Evolutionary conservation across 2,888 invertebrate genomes (phyloP).

Genomic region (Cheilosia vulpina): DNA sequence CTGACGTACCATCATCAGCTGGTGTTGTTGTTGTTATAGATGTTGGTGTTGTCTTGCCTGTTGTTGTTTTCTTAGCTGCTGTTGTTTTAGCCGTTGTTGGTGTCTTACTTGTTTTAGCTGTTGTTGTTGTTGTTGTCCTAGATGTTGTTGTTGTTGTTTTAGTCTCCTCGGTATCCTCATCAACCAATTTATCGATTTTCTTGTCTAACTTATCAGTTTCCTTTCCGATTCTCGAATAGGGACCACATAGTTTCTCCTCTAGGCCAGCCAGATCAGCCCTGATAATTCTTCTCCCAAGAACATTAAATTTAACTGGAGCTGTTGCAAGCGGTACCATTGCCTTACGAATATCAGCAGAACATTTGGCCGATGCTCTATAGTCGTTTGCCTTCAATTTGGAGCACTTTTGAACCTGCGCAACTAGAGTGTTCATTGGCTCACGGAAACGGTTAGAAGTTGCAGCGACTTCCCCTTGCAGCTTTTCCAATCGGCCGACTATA

Average conservation of each 20-base stretch:
- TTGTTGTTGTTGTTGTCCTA: too few relatives aligned
- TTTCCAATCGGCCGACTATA: constrained; percentile 11
- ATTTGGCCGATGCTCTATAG: not conserved
- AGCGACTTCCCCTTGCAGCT: constrained; percentile 35
- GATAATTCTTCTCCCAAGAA: not conserved
- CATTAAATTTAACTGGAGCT: constrained; percentile 24
- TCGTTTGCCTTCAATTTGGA: not conserved
- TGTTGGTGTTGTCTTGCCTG: too few relatives aligned
- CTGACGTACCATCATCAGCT: too few relatives aligned
- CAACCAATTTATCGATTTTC: constrained; percentile 21
- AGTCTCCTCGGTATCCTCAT: constrained; percentile 17
- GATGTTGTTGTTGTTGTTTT: too few relatives aligned
- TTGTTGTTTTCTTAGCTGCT: too few relatives aligned
- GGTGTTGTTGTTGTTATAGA: too few relatives aligned
- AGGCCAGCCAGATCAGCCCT: constrained; percentile 22
- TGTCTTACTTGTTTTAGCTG: too few relatives aligned
- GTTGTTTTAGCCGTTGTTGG: too few relatives aligned
- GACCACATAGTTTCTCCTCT: not conserved
- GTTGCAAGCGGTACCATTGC: constrained; percentile 15
- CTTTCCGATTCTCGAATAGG: constrained; percentile 8
- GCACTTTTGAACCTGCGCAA: constrained; percentile 26
- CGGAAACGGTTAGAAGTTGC: constrained; percentile 21
- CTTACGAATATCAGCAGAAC: constrained; percentile 14
- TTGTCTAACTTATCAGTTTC: not conserved
- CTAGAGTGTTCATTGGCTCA: constrained; percentile 40